Evolutionary conservation across 2,113 vertebrate species (phyloP).

Genomic region (Pluvianellus socialis): DNA sequence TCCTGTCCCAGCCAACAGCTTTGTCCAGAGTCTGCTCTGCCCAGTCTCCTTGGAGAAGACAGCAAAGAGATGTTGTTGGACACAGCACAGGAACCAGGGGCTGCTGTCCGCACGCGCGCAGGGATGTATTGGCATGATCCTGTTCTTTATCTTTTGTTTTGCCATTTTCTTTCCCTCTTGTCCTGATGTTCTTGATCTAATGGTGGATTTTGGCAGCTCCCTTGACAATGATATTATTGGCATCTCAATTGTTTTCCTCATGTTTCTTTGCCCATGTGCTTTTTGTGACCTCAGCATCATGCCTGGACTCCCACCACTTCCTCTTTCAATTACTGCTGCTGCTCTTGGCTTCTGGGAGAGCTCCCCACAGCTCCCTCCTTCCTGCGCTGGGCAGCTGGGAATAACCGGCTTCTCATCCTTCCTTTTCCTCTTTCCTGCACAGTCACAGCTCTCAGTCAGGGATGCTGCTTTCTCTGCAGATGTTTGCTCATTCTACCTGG

Average conservation of each 20-base stretch:
- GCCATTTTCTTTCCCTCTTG: background rate
- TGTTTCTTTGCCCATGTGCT: background rate
- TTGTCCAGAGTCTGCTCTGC: background rate
- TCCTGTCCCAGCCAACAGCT: background rate
- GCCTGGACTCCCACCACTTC: background rate
- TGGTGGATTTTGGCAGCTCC: background rate
- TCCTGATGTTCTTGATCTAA: background rate
- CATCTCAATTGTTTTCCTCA: background rate
- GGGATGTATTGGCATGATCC: background rate
- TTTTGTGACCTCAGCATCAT: background rate
- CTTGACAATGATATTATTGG: background rate
- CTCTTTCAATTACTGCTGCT: background rate
- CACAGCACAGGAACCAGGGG: background rate
- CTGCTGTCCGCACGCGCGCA: background rate
- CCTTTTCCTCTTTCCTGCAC: background rate
- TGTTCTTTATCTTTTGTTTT: background rate
- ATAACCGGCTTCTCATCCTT: background rate
- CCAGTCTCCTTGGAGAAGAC: background rate
- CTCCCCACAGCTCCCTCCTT: background rate
- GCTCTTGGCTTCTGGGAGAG: background rate
- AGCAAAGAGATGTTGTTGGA: background rate
- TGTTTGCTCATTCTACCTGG: background rate
- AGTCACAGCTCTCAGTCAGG: background rate
- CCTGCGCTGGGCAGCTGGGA: background rate
- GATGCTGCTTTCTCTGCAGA: background rate